Conservation (phyloP, 1,140 invertebrate species). For the Araneus ventricosus region DNA sequence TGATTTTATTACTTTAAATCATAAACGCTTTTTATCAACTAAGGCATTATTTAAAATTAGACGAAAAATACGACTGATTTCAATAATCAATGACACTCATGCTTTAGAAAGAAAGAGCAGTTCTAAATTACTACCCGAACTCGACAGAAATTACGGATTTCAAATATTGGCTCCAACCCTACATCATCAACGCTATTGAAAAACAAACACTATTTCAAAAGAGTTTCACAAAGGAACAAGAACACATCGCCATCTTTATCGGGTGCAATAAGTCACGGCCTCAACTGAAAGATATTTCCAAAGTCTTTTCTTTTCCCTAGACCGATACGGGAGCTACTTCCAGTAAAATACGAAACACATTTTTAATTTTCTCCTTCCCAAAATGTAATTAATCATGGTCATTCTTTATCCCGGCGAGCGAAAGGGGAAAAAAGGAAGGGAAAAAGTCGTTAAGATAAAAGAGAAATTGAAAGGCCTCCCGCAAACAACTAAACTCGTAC, state of each 20-base stretch:
- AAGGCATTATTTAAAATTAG: no score
- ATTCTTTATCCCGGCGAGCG: constrained; percentile 35
- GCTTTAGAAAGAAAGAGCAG: no score
- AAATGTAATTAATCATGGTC: constrained; percentile 65
- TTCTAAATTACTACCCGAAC: background rate
- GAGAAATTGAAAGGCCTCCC: constrained; percentile 68
- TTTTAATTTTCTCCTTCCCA: constrained; percentile 63
- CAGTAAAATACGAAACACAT: constrained; percentile 31
- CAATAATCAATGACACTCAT: no score
- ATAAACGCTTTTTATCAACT: no score
- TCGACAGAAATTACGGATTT: background rate
- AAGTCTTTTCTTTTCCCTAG: background rate
- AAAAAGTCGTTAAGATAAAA: constrained; percentile 64
- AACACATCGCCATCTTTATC: constrained; percentile 4
- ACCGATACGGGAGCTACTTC: constrained; percentile 31
- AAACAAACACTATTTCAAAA: background rate
- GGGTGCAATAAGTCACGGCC: constrained; percentile 20
- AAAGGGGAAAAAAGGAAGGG: background rate
- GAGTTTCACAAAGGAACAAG: background rate
- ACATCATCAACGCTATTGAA: background rate
- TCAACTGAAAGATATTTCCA: constrained; percentile 42
- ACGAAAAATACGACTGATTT: no score
- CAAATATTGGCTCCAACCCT: background rate
- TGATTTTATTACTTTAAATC: no score
- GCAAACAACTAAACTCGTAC: constrained; percentile 68